Evolutionary conservation across 2,888 invertebrate species (phyloP).

Genomic region (Nymphalis polychloros): DNA sequence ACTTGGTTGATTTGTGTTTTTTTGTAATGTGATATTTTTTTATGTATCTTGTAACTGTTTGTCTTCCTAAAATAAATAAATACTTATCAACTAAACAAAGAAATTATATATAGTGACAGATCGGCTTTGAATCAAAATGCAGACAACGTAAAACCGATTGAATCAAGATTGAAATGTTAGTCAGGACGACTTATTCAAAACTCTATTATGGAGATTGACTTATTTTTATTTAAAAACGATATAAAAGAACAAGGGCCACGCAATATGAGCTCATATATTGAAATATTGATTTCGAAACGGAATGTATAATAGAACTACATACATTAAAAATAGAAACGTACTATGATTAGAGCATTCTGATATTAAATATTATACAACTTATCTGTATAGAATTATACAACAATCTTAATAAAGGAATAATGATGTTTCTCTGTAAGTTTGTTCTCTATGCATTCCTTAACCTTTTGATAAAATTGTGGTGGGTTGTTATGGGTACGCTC

Average conservation of each 20-base stretch:
- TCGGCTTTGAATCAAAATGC: conserved; percentile 23
- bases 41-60: neutral
- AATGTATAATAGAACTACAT: too few relatives aligned
- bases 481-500: too few relatives aligned
- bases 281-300: neutral
- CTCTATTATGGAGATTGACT: conserved; percentile 15
- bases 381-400: too few relatives aligned
- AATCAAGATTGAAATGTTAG: conserved; percentile 23
- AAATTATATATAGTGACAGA: neutral
- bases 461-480: too few relatives aligned
- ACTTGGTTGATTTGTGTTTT: too few relatives aligned
- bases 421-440: too few relatives aligned
- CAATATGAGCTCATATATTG: neutral
- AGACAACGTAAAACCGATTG: conserved; percentile 30
- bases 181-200: conserved; percentile 17
- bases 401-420: too few relatives aligned
- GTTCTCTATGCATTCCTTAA: too few relatives aligned
- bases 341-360: too few relatives aligned
- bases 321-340: too few relatives aligned
- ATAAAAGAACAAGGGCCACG: conserved; percentile 6
- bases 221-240: conserved; percentile 2
- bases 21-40: neutral
- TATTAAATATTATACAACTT: too few relatives aligned
- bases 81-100: neutral
- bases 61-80: neutral